Evolutionary conservation across 2,888 invertebrate genomes (phyloP), one percentile per base, ranked within the genome.

Genomic region (Pollenia labialis): DNA sequence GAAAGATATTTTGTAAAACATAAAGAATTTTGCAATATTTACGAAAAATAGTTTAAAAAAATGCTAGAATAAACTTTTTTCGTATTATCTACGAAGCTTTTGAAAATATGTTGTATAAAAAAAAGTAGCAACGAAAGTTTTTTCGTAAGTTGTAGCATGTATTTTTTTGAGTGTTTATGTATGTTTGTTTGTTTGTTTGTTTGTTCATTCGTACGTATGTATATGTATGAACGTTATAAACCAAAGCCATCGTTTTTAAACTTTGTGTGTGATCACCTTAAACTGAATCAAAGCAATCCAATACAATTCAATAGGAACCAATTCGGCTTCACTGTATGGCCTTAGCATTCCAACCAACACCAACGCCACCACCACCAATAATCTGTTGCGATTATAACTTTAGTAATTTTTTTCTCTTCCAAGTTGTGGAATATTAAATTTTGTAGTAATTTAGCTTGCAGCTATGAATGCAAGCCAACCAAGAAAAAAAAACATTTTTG

Each of bases 401-500:
- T 46, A 16, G 56, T 66, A 23, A 46, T 72, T 48, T 58, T 48
- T 40, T 40, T 71, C 71, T 44, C 18, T 48, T 50, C 12, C 6
- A 66, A 44, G 56, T 66, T 74, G 56, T 68, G 23, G 66, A 52
- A 75, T 82, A 82, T 82, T 82, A 44, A 74, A 68, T 75, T 81
- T 75, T 82, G 56, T 44, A 52, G 68, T 46, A 69, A 60, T 75
- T 75, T 75, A 82, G 75, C 81, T 82, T 68, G 58, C 58, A 82
- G 81, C 81, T 69, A 82, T 75, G 10, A 82, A 75, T 68, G 23
- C 44, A 68, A 81, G 81, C 58, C 32, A 32, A 32, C 6, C 0
- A 32, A 32, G 32, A 32, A 32, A 32, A 32, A 72, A 12, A 74
- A 81, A n/a, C 23, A 68, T 75, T 75, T 23, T 66, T 81, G 68